These are phyloP conservation scores for Erebia palarica DNA, from an alignment of 2,888 invertebrate species.

Conservation along the genomic window DNA sequence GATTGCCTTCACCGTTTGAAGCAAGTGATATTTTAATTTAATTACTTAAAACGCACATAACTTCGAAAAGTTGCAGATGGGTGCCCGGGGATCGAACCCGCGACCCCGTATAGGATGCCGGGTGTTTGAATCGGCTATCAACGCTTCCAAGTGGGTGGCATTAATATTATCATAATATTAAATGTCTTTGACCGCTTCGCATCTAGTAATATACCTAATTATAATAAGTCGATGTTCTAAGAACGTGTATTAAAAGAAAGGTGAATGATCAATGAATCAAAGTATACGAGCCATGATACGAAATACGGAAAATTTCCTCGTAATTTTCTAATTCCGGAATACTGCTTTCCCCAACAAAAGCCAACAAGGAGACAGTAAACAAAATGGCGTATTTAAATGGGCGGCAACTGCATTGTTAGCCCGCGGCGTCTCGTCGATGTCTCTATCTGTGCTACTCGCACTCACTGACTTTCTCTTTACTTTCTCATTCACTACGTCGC, in stretches of 20 bases:
- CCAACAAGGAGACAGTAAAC: constrained; percentile 75
- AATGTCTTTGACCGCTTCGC: too few relatives aligned
- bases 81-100: too few relatives aligned
- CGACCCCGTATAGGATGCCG: too few relatives aligned
- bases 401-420: constrained; percentile 77
- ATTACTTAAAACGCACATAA: too few relatives aligned
- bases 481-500: constrained; percentile 56
- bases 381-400: constrained; percentile 83
- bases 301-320: constrained; percentile 76
- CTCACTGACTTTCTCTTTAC: constrained; percentile 61
- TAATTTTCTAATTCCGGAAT: constrained; percentile 77
- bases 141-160: too few relatives aligned
- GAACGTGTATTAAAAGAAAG: neutral
- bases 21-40: too few relatives aligned
- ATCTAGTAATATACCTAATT: too few relatives aligned
- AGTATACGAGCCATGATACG: constrained; percentile 25
- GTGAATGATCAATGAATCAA: neutral
- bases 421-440: constrained; percentile 57
- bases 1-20: too few relatives aligned
- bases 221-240: neutral
- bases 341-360: constrained; percentile 75
- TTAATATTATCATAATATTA: too few relatives aligned
- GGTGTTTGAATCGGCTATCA: too few relatives aligned
- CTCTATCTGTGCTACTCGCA: constrained; percentile 61
- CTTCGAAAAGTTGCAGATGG: too few relatives aligned